Evolutionary conservation across 2,888 invertebrate genomes (phyloP).

Genomic region (Ectemnius continuus): DNA sequence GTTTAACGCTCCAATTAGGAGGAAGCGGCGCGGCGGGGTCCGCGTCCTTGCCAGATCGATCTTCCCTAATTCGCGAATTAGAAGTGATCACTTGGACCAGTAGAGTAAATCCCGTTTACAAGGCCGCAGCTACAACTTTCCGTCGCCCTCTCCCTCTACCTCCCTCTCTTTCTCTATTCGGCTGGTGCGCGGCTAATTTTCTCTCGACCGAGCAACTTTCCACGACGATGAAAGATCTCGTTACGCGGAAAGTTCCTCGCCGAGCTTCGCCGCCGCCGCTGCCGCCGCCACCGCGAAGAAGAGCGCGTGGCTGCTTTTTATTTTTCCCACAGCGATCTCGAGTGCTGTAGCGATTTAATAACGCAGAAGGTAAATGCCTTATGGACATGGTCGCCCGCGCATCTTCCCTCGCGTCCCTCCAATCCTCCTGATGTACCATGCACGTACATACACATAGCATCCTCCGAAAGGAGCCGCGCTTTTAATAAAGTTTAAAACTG

Average conservation of each 20-base stretch:
- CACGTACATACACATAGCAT: no score
- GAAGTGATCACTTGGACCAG: slow-evolving; percentile 11
- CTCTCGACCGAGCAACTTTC: slow-evolving; percentile 22
- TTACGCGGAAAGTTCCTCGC: slow-evolving; percentile 32
- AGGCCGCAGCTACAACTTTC: neutral
- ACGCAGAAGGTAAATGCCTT: slow-evolving; percentile 5
- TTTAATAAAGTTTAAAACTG: no score
- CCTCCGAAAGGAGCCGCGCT: no score
- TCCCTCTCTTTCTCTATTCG: no score
- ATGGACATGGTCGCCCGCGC: no score
- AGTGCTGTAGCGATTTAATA: slow-evolving; percentile 41
- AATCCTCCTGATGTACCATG: no score
- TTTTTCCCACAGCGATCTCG: no score
- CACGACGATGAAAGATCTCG: slow-evolving; percentile 26
- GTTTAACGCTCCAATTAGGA: slow-evolving; percentile 10
- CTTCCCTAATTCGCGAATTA: slow-evolving; percentile 26
- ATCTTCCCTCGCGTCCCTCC: no score
- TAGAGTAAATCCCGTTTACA: slow-evolving; percentile 4
- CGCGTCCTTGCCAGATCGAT: neutral
- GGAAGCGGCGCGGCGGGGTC: neutral
- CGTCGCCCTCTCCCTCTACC: no score
- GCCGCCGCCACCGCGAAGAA: neutral
- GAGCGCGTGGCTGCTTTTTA: no score
- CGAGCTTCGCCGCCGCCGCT: neutral
- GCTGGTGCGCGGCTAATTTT: no score